Conservation (phyloP, 1,140 invertebrate species). For the Trichoplusia ni region DNA sequence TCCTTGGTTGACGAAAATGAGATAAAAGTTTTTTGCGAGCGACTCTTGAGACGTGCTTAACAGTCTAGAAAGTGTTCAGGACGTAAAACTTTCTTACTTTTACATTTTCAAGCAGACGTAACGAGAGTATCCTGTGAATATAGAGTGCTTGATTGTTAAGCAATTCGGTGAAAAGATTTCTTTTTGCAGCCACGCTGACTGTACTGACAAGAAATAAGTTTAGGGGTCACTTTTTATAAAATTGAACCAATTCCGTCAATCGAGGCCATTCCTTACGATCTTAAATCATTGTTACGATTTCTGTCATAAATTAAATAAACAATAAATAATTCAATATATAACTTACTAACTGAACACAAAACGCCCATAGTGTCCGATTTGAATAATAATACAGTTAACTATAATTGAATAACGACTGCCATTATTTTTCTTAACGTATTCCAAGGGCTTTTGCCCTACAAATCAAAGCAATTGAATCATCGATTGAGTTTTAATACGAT, state of each 20-base stretch:
- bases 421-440: neutral
- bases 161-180: too few relatives aligned
- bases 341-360: constrained; percentile 4
- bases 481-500: neutral
- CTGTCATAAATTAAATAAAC: constrained; percentile 5
- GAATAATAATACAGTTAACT: neutral
- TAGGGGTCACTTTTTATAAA: too few relatives aligned
- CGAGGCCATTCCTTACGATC: too few relatives aligned
- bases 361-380: neutral
- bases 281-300: neutral
- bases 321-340: neutral
- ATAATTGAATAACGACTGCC: neutral
- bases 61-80: constrained; percentile 14
- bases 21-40: constrained; percentile 3
- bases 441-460: neutral
- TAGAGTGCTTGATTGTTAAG: neutral
- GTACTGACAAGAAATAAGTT: too few relatives aligned
- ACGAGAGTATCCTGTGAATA: neutral
- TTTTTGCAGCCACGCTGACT: too few relatives aligned
- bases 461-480: constrained; percentile 3
- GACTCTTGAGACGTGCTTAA: neutral
- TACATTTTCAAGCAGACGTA: neutral
- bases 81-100: constrained; percentile 16
- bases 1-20: neutral
- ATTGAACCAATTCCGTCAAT: too few relatives aligned